Percentiles rank a stretch among this genome's conserved stretches.
These are phyloP conservation scores for Coptotermes formosanus DNA, from an alignment of 1,140 invertebrate species.

Conservation along the genomic window DNA sequence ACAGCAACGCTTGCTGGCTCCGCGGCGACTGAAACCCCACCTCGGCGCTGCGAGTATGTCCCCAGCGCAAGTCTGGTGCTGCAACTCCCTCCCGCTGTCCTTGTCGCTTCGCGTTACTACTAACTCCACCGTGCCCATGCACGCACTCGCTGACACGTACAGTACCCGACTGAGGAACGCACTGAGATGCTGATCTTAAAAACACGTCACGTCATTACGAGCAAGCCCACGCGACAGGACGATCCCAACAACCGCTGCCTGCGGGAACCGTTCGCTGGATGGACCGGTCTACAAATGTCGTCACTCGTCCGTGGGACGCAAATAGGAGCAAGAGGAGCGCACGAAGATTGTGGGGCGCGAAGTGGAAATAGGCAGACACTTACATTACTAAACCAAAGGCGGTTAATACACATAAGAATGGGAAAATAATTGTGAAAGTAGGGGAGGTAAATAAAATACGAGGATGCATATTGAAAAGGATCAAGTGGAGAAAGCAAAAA, in stretches of 20 bases:
- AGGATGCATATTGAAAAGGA: too few relatives aligned
- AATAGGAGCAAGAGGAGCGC: neutral
- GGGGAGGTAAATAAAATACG: too few relatives aligned
- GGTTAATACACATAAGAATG: too few relatives aligned
- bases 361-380: too few relatives aligned
- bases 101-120: neutral
- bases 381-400: too few relatives aligned
- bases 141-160: neutral
- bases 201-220: neutral
- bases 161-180: neutral
- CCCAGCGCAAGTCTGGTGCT: neutral
- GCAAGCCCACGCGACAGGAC: neutral
- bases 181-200: neutral
- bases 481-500: too few relatives aligned
- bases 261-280: neutral
- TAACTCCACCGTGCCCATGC: neutral
- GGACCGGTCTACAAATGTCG: neutral
- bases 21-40: neutral
- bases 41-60: neutral
- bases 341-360: neutral
- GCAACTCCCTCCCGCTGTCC: neutral
- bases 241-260: neutral
- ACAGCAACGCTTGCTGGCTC: neutral
- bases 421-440: too few relatives aligned
- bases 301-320: neutral